Evolutionary conservation across 2,888 invertebrate species (phyloP).

Genomic region (Cataglyphis cursor): DNA sequence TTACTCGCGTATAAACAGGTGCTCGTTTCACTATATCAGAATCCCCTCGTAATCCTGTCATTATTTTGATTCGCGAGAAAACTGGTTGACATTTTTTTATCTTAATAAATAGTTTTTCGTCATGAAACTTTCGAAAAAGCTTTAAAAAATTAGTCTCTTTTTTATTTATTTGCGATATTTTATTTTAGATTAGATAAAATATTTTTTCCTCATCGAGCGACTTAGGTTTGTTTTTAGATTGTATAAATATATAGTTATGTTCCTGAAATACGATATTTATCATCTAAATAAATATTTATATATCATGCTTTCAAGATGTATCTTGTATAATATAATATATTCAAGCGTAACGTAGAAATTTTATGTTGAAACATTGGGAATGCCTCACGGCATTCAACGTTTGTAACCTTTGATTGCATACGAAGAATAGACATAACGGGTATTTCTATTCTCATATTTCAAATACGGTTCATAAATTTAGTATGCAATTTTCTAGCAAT

Average conservation of each 20-base stretch:
- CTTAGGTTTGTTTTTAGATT: not conserved
- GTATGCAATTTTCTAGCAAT: conserved; percentile 13
- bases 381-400: conserved; percentile 45
- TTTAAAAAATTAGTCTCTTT: not conserved
- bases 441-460: conserved; percentile 47
- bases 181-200: not conserved
- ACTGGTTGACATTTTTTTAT: not conserved
- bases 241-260: not conserved
- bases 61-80: not conserved
- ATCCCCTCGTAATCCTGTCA: not conserved
- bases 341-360: conserved; percentile 41
- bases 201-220: not conserved
- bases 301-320: not conserved
- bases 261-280: not conserved
- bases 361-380: conserved; percentile 60
- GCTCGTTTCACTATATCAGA: not conserved
- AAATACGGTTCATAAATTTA: conserved; percentile 46
- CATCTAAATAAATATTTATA: conserved; percentile 14
- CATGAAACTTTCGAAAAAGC: not conserved
- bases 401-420: conserved; percentile 35
- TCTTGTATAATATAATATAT: conserved; percentile 7
- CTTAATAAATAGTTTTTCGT: not conserved
- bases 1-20: not conserved
- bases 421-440: conserved; percentile 38
- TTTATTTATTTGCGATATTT: not conserved